Percentiles rank a stretch among this genome's conserved stretches.
Conservation (phyloP, 2,888 invertebrate genomes). For the Tethea ocularis region DNA sequence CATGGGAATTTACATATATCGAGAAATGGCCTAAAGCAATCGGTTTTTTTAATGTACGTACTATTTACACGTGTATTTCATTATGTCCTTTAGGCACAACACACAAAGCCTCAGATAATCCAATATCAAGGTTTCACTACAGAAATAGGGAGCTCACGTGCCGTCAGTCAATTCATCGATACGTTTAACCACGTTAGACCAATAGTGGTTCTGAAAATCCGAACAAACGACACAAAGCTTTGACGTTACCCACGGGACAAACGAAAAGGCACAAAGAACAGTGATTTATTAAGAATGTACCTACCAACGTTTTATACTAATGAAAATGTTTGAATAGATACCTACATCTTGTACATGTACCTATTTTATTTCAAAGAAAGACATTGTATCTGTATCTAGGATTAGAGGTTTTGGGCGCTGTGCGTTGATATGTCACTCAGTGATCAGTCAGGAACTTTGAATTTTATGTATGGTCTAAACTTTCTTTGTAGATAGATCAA, state of each 20-base stretch:
- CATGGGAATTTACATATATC: too few relatives aligned
- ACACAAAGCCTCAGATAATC: background rate
- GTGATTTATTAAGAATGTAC: constrained; percentile 25
- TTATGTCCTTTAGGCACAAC: background rate
- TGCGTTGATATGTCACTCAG: too few relatives aligned
- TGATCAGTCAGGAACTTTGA: too few relatives aligned
- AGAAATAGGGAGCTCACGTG: background rate
- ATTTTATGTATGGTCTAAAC: background rate
- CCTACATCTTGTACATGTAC: background rate
- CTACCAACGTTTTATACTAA: constrained; percentile 7
- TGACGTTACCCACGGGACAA: constrained; percentile 15
- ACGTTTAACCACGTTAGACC: constrained; percentile 20
- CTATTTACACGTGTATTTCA: background rate
- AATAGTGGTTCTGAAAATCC: constrained; percentile 19
- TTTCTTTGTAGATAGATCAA: too few relatives aligned
- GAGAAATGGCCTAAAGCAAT: too few relatives aligned
- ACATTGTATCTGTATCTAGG: too few relatives aligned
- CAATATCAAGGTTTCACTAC: background rate
- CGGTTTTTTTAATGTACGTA: too few relatives aligned
- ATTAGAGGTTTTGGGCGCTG: too few relatives aligned
- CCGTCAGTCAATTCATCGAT: constrained; percentile 9
- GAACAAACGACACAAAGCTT: constrained; percentile 34
- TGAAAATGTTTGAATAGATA: constrained; percentile 7
- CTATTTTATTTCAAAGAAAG: too few relatives aligned
- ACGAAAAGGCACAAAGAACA: constrained; percentile 23